Percentiles rank a stretch among this genome's conserved stretches.
phyloP scores from a whole-genome alignment of 2,888 invertebrate genomes.

The Esperia sulphurella region DNA sequence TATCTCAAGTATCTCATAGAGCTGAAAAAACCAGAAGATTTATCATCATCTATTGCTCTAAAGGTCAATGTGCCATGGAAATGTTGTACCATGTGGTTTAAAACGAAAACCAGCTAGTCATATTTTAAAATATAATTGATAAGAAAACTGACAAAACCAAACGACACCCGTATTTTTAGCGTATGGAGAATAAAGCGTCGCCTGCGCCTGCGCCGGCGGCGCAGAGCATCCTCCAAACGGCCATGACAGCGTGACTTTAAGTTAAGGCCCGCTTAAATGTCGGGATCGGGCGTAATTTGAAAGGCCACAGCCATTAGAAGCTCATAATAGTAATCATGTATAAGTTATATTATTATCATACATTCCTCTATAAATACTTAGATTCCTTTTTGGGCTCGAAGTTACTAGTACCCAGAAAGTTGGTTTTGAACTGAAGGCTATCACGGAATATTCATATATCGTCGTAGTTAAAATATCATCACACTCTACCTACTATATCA shows the following conservation, averaged over 20 bases:
- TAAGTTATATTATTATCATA: conserved; percentile 22
- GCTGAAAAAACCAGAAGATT: too few relatives aligned
- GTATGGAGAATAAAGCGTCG: neutral
- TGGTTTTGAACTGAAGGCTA: neutral
- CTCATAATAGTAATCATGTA: conserved; percentile 48
- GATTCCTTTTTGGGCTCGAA: neutral
- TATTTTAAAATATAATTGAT: too few relatives aligned
- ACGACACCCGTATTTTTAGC: neutral
- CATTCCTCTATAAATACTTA: conserved; percentile 16
- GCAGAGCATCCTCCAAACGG: conserved; percentile 37
- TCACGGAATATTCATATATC: too few relatives aligned
- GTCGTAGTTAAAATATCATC: too few relatives aligned
- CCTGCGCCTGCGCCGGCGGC: conserved; percentile 25
- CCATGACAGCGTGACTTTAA: conserved; percentile 70
- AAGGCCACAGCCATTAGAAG: conserved; percentile 55
- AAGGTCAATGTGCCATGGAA: too few relatives aligned
- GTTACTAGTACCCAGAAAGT: neutral
- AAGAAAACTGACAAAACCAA: neutral
- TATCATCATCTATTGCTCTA: too few relatives aligned
- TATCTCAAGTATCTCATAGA: too few relatives aligned
- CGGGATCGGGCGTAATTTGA: conserved; percentile 44
- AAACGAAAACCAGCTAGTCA: too few relatives aligned
- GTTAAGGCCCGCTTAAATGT: conserved; percentile 40
- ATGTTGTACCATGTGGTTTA: too few relatives aligned
- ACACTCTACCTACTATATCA: too few relatives aligned